These are phyloP conservation scores for Drosophila repleta DNA, from an alignment of 1,140 invertebrate species.

Conservation along the genomic window DNA sequence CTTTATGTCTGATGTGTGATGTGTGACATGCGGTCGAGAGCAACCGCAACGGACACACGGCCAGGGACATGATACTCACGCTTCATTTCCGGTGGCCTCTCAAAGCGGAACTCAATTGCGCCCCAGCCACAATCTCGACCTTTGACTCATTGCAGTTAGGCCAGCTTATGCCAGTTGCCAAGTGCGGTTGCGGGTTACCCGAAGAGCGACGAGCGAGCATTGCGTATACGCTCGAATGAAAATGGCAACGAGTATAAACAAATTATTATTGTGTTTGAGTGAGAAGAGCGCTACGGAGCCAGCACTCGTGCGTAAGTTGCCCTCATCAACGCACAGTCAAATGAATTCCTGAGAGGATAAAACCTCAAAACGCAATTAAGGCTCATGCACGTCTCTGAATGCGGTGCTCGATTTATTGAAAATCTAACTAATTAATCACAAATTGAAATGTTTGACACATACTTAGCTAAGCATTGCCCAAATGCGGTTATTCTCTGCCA, in stretches of 20 bases:
- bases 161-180: constrained; percentile 35
- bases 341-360: background rate
- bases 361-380: constrained; percentile 58
- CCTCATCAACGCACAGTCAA: background rate
- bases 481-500: background rate
- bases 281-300: background rate
- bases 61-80: constrained; percentile 30
- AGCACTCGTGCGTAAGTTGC: constrained; percentile 2
- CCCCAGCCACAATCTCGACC: constrained; percentile 33
- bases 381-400: constrained; percentile 13
- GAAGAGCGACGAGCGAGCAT: background rate
- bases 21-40: constrained; percentile 33
- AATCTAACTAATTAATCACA: constrained; percentile 44
- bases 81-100: constrained; percentile 51
- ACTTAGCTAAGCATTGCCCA: background rate
- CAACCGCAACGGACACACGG: constrained; percentile 11
- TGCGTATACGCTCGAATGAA: background rate
- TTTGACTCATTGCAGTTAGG: constrained; percentile 42
- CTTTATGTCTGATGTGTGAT: constrained; percentile 29
- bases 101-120: constrained; percentile 53
- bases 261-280: constrained; percentile 32
- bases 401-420: constrained; percentile 4
- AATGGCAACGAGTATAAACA: constrained; percentile 43
- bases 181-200: constrained; percentile 15
- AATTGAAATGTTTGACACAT: constrained; percentile 24